A percentile compares a stretch with the other conserved stretches of the same genome.
Evolutionary conservation across 2,888 invertebrate species (phyloP).

Genomic region (Sabatieria punctata): DNA sequence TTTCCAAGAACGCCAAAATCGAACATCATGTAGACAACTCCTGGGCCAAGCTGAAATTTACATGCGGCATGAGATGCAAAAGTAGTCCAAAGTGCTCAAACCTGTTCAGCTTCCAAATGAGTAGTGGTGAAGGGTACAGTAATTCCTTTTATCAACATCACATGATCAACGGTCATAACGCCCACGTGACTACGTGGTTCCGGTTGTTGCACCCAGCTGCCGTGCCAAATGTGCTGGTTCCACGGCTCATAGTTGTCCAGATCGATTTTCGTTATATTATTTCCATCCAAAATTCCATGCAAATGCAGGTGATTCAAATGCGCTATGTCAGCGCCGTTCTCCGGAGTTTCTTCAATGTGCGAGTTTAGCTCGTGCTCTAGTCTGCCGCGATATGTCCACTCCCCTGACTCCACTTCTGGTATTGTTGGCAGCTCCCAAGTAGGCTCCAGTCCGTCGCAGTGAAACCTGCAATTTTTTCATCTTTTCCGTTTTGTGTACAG

Average conservation of each 20-base stretch:
- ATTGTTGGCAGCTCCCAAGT: conserved; percentile 48
- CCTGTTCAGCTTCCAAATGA: no score
- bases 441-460: conserved; percentile 52
- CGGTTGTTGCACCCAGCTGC: conserved; percentile 42
- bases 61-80: conserved; percentile 37
- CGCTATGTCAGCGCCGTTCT: conserved; percentile 68
- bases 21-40: conserved; percentile 53
- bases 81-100: no score
- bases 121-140: no score
- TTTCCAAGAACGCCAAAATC: conserved; percentile 40
- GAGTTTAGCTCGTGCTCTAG: conserved; percentile 47
- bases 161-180: conserved; percentile 47
- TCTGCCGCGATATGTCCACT: conserved; percentile 52
- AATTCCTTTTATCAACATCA: no score
- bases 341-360: conserved; percentile 57
- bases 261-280: conserved; percentile 17
- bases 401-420: conserved; percentile 40
- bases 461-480: conserved; percentile 36
- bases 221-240: conserved; percentile 44
- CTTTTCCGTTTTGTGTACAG: no score
- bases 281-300: no score
- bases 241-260: conserved; percentile 15
- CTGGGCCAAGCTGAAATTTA: conserved; percentile 48
- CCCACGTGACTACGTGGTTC: conserved; percentile 46
- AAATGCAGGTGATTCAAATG: conserved; percentile 61